Evolutionary conservation across 1,140 invertebrate species (phyloP).

Genomic region (Orchesella cincta): DNA sequence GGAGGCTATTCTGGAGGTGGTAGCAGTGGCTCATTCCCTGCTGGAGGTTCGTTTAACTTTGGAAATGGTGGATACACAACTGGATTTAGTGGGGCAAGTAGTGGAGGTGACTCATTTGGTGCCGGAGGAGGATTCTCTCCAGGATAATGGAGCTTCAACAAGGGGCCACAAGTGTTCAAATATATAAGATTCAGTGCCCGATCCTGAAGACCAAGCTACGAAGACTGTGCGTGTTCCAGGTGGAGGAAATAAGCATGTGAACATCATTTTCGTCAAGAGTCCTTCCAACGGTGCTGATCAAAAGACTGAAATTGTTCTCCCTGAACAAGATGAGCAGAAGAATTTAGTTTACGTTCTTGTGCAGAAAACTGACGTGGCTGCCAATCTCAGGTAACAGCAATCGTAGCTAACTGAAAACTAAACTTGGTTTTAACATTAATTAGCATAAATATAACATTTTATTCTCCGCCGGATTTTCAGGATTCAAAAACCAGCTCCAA

Average conservation of each 20-base stretch:
- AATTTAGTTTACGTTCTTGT: slow-evolving; percentile 84
- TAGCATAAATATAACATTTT: too few relatives aligned
- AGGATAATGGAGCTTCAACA: too few relatives aligned
- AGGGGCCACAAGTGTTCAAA: not conserved
- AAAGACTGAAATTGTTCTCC: slow-evolving; percentile 57
- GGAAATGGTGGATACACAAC: not conserved
- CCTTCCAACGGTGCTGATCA: slow-evolving; percentile 56
- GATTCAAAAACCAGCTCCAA: slow-evolving; percentile 59
- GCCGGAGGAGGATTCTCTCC: too few relatives aligned
- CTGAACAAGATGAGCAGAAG: slow-evolving; percentile 80
- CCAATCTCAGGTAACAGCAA: too few relatives aligned
- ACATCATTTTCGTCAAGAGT: slow-evolving; percentile 67
- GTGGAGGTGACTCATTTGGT: not conserved
- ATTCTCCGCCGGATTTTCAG: too few relatives aligned
- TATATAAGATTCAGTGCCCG: not conserved
- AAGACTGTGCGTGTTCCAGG: slow-evolving; percentile 31
- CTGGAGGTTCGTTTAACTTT: not conserved
- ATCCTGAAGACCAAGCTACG: not conserved
- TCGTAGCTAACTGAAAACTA: too few relatives aligned
- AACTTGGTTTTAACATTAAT: too few relatives aligned
- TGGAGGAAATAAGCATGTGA: slow-evolving; percentile 27
- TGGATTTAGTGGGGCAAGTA: too few relatives aligned
- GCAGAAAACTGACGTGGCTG: too few relatives aligned
- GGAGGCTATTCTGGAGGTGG: slow-evolving; percentile 8
- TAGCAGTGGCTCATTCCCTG: slow-evolving; percentile 1